A percentile compares a stretch with the other conserved stretches of the same genome.
Evolutionary conservation across 2,888 invertebrate genomes (phyloP).

Genomic region (Drosophila quasianomalipes): DNA sequence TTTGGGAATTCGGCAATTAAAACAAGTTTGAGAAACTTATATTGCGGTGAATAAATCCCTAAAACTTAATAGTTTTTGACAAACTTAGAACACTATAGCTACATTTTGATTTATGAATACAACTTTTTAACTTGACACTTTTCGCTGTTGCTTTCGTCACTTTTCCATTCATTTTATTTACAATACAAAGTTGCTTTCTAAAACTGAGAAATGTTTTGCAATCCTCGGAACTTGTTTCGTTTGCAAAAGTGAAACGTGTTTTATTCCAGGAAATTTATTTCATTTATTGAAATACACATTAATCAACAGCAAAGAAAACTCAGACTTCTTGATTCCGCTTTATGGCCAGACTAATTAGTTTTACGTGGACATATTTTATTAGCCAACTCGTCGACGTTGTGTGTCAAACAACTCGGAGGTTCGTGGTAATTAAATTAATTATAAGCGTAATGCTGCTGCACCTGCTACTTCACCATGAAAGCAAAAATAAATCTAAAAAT

Average conservation of each 20-base stretch:
- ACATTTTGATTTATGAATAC: background rate
- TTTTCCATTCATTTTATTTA: background rate
- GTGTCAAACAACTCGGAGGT: constrained; percentile 11
- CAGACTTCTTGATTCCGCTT: constrained; percentile 8
- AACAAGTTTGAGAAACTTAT: background rate
- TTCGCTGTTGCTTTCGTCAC: background rate
- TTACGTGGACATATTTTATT: constrained; percentile 55
- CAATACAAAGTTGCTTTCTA: background rate
- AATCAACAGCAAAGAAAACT: constrained; percentile 1
- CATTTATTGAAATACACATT: background rate
- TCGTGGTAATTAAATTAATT: constrained; percentile 66
- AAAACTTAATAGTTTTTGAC: background rate
- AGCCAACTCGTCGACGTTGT: constrained; percentile 27
- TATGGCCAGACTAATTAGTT: constrained; percentile 58
- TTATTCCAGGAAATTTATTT: background rate
- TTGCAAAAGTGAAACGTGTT: background rate
- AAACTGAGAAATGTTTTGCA: background rate
- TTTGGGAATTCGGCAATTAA: background rate
- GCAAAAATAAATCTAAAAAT: constrained; percentile 41
- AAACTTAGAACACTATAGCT: background rate
- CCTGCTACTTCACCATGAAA: constrained; percentile 15
- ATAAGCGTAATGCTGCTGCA: constrained; percentile 43
- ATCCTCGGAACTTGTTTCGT: background rate
- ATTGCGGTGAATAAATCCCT: background rate
- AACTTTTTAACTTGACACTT: background rate